phyloP scores from a whole-genome alignment of 2,113 vertebrate genomes.

The Crotalus viridis region DNA sequence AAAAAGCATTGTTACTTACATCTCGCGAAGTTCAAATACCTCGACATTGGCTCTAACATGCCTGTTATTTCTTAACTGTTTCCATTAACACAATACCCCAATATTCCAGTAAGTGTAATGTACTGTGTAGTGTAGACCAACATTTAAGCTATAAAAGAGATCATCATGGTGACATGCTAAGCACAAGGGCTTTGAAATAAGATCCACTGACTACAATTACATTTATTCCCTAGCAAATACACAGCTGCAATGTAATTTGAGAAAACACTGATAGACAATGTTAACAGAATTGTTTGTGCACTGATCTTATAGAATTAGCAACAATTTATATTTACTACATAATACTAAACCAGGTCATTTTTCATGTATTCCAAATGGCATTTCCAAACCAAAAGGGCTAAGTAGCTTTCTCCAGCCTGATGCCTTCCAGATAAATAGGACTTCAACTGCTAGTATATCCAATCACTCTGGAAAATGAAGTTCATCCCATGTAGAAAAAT shows the following conservation, averaged over 20 bases:
- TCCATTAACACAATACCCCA: not conserved
- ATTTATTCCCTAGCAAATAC: not conserved
- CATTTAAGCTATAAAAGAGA: not conserved
- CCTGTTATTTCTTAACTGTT: not conserved
- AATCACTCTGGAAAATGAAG: not conserved
- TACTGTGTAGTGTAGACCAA: not conserved
- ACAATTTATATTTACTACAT: not conserved
- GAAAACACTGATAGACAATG: not conserved
- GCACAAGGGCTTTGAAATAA: not conserved
- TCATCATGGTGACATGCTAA: not conserved
- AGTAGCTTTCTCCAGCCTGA: not conserved
- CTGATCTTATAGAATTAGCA: not conserved
- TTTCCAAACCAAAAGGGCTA: not conserved
- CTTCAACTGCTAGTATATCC: not conserved
- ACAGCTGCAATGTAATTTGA: not conserved
- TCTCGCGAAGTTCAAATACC: not conserved
- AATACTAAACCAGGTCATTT: not conserved
- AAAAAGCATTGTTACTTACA: not conserved
- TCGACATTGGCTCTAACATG: not conserved
- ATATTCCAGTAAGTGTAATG: not conserved
- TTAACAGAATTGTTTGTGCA: not conserved
- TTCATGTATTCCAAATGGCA: not conserved
- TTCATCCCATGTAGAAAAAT: not conserved
- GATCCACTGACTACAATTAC: not conserved
- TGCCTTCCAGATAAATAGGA: not conserved